Conservation (phyloP, 2,797 vertebrate species). For the Vireo griseus region DNA sequence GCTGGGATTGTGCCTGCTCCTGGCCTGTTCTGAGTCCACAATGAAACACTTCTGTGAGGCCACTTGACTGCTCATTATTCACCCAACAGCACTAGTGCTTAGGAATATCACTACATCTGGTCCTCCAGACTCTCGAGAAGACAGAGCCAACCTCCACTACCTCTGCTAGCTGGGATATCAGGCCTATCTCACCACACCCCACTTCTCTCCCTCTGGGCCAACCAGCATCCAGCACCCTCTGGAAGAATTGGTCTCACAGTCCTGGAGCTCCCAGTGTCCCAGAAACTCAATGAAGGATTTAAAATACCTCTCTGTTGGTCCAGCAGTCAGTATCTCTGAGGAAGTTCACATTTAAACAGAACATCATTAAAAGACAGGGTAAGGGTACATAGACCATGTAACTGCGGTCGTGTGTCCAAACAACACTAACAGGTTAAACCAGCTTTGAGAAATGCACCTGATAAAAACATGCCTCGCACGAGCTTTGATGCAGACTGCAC, state of each 20-base stretch:
- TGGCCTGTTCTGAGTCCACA: background rate
- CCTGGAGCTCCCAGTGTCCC: background rate
- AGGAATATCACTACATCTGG: background rate
- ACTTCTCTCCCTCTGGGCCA: background rate
- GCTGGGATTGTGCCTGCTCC: background rate
- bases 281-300: background rate
- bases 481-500: background rate
- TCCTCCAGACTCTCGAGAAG: background rate
- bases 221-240: background rate
- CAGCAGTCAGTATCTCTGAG: background rate
- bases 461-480: background rate
- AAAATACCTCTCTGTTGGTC: background rate
- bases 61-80: background rate
- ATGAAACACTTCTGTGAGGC: background rate
- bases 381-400: background rate
- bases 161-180: background rate
- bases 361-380: background rate
- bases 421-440: background rate
- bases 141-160: background rate
- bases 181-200: background rate
- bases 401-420: background rate
- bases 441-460: background rate
- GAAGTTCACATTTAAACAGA: background rate
- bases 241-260: background rate
- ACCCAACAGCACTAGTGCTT: background rate